phyloP scores from a whole-genome alignment of 2,888 invertebrate species.

The Athalia rosae region DNA sequence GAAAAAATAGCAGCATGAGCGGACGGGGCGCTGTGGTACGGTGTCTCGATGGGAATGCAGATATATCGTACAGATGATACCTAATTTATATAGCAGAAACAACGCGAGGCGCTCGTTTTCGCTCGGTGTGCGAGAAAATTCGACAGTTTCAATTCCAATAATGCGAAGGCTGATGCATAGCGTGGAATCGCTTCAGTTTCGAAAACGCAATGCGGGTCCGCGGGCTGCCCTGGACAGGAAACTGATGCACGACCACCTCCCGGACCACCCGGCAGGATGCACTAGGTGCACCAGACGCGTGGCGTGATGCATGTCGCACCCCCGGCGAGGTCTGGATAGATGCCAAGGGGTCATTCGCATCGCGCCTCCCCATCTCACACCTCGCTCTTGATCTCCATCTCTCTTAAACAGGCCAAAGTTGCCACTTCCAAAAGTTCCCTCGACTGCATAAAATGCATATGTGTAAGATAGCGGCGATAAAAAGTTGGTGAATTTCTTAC shows the following conservation, averaged over 20 bases:
- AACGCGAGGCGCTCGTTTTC: conserved; percentile 39
- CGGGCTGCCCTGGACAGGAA: conserved; percentile 59
- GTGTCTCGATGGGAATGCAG: not conserved
- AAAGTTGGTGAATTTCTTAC: not conserved
- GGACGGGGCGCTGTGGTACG: not conserved
- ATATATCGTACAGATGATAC: not conserved
- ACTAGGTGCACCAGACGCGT: conserved; percentile 66
- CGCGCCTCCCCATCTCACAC: conserved; percentile 54
- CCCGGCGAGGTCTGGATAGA: conserved; percentile 46
- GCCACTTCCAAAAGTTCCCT: conserved; percentile 14
- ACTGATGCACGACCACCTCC: conserved; percentile 60
- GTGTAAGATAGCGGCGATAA: too few relatives aligned
- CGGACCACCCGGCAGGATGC: conserved; percentile 58
- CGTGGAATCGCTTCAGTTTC: conserved; percentile 34
- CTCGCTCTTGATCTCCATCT: conserved; percentile 50
- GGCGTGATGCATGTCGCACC: conserved; percentile 63
- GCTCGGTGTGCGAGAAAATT: conserved; percentile 23
- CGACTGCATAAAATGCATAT: not conserved
- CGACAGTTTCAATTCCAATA: conserved; percentile 46
- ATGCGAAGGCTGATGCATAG: conserved; percentile 20
- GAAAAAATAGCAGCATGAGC: not conserved
- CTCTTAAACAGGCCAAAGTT: conserved; percentile 41
- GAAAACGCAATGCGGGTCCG: conserved; percentile 43
- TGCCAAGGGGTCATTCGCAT: conserved; percentile 64
- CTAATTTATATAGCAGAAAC: conserved; percentile 25